These are phyloP conservation scores for Scaptodrosophila lebanonensis DNA, from an alignment of 1,140 invertebrate genomes.

Conservation along the genomic window DNA sequence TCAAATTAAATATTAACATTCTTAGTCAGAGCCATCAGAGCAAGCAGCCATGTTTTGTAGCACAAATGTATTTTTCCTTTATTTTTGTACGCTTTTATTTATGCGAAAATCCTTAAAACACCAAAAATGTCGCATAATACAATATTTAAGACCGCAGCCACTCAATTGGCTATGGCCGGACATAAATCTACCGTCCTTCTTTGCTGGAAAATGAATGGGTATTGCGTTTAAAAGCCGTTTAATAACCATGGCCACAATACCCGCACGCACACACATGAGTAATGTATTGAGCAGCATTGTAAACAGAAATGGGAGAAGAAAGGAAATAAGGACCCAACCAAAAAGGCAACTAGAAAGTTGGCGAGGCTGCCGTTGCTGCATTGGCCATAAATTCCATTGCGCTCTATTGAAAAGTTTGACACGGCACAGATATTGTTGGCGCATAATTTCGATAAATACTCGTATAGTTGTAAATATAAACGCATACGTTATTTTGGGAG, in stretches of 20 bases:
- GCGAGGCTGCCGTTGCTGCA: constrained; percentile 41
- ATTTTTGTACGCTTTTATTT: no score
- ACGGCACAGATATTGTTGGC: constrained; percentile 65
- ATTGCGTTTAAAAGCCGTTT: constrained; percentile 68
- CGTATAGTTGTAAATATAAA: no score
- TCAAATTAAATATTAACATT: no score
- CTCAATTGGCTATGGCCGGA: not conserved
- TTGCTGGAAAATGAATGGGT: no score
- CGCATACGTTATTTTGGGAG: no score
- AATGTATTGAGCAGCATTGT: constrained; percentile 55
- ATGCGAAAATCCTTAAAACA: no score
- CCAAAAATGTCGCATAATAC: no score
- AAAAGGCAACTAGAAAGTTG: constrained; percentile 1
- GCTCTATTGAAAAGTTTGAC: constrained; percentile 55
- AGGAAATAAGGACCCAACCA: not conserved
- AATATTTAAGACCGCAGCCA: not conserved
- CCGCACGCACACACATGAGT: constrained; percentile 62
- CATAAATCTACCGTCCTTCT: constrained; percentile 54
- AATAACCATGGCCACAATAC: constrained; percentile 61
- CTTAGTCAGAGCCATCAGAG: no score
- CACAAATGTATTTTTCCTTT: no score
- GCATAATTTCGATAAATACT: constrained; percentile 60
- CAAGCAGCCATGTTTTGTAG: no score
- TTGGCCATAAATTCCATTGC: constrained; percentile 46
- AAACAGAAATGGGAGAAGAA: not conserved